Evolutionary conservation across 2,113 vertebrate genomes (phyloP), one percentile per base, ranked within the genome.

Genomic region (Tachycineta bicolor): DNA sequence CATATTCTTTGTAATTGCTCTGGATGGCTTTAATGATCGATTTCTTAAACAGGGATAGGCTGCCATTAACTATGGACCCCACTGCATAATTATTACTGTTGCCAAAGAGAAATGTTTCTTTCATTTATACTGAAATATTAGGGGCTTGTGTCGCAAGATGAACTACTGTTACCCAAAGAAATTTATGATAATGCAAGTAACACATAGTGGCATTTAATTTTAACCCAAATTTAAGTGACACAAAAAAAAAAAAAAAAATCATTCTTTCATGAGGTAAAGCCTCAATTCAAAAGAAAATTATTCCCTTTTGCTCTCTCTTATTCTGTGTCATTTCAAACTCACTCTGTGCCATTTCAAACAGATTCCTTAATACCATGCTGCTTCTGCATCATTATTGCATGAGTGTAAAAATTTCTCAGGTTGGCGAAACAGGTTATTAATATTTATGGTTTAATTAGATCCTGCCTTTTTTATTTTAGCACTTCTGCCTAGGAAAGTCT

Each of bases 261-360:
- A 77, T 58, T 60, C 3, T 78, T 78, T 74, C 21, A 80, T 37
- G 31, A 93, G 20, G 26, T 34, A 71, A 15, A 58, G 59, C 33
- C 63, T 84, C 52, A 41, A 21, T 89, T 82, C 29, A 50, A 67
- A 89, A 78, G 23, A 81, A 83, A 89, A 89, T 59, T 22, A 78
- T 26, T 93, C 62, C 60, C 60, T 78, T 90, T 87, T 78, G 21
- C 26, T 29, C 39, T 41, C 60, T 85, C 58, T 87, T 58, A 43
- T 17, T 74, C 10, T 39, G 19, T 71, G 50, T 37, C 37, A 37
- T 37, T 37, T 37, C 37, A 37, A 37, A 37, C 37, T 47, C 63
- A 9, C 33, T 33, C 63, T 28, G 12, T 11, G 8, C 22, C 4
- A 76, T 33, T 93, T 85, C 79, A 67, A 71, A 79, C 14, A 37